Evolutionary conservation across 2,113 vertebrate genomes (phyloP), one percentile per base, ranked within the genome.

Genomic region (Bubo scandiacus): DNA sequence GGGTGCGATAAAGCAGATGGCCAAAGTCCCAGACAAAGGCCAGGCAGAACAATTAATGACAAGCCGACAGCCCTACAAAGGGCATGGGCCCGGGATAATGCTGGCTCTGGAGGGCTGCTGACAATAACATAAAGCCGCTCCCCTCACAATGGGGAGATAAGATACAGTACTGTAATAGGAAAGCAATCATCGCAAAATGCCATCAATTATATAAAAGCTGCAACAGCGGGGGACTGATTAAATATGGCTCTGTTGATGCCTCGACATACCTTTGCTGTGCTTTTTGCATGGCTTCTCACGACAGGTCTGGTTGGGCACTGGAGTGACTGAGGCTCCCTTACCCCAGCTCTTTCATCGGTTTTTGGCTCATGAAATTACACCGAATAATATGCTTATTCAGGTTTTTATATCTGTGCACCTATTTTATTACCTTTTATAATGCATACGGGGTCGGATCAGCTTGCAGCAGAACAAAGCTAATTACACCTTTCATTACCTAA

Each of bases 391-490:
- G 92, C 92, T 97, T 97, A 95, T 97, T 97, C 95, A 96, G 92
- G 95, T 95, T 98, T 98, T 98, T 98, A 97, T 97, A 97, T 97
- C 95, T 97, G 88, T 93, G 92, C 94, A 85, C 97, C 96, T 98
- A 98, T 98, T 98, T 98, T 97, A 98, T 98, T 98, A 98, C 98
- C 97, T 97, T 97, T 98, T 97, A 95, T 97, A 97, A 96, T 97
- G 94, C 95, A 95, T 94, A 91, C 86, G 86, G 97, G 91, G 92
- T 93, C 92, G 12, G 97, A 98, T 98, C 97, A 67, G 90, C 97
- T 97, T 98, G 96, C 98, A 98, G 94, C 90, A 97, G 98, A 98
- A 98, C 98, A 98, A 98, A 98, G 97, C 97, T 98, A 98, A 98
- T 98, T 98, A 98, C 97, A 98, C 97, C 97, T 97, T 98, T 96